phyloP scores from a whole-genome alignment of 2,113 vertebrate genomes.

The Pogona vitticeps region DNA sequence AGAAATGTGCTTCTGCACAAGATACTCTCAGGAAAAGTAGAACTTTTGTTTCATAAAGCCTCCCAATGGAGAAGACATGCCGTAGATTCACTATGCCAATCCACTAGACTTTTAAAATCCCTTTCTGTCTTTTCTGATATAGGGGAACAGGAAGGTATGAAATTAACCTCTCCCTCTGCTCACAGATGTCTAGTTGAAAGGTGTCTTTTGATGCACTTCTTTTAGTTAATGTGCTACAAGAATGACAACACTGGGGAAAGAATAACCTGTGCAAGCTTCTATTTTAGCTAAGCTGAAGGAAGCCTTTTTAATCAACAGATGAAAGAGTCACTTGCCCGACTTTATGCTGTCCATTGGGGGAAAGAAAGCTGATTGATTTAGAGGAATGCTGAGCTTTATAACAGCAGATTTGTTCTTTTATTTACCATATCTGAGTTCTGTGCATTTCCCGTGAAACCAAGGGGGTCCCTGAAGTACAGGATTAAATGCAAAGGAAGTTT shows the following conservation, averaged over 20 bases:
- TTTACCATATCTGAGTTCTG: slow-evolving; percentile 44
- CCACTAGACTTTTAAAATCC: not conserved
- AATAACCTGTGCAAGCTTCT: not conserved
- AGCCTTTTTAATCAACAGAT: slow-evolving; percentile 47
- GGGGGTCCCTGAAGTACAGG: slow-evolving; percentile 57
- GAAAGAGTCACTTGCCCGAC: slow-evolving; percentile 31
- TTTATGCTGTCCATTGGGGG: slow-evolving; percentile 42
- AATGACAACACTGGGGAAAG: slow-evolving; percentile 5
- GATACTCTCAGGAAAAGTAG: not conserved
- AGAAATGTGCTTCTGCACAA: not conserved
- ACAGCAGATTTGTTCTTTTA: slow-evolving; percentile 56
- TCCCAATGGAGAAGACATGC: not conserved
- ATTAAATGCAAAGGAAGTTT: slow-evolving; percentile 72
- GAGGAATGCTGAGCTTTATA: slow-evolving; percentile 45
- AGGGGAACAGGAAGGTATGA: not conserved
- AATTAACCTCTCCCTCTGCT: slow-evolving; percentile 6
- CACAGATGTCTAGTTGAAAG: not conserved
- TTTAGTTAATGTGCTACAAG: slow-evolving; percentile 5
- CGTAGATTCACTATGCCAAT: not conserved
- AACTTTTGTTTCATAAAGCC: not conserved
- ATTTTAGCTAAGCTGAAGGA: not conserved
- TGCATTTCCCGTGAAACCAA: slow-evolving; percentile 51
- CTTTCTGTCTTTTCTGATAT: not conserved
- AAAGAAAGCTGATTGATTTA: slow-evolving; percentile 58
- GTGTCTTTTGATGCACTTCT: slow-evolving; percentile 6